Evolutionary conservation across 2,888 invertebrate genomes (phyloP).

Genomic region (Drosophila nr. medialis): DNA sequence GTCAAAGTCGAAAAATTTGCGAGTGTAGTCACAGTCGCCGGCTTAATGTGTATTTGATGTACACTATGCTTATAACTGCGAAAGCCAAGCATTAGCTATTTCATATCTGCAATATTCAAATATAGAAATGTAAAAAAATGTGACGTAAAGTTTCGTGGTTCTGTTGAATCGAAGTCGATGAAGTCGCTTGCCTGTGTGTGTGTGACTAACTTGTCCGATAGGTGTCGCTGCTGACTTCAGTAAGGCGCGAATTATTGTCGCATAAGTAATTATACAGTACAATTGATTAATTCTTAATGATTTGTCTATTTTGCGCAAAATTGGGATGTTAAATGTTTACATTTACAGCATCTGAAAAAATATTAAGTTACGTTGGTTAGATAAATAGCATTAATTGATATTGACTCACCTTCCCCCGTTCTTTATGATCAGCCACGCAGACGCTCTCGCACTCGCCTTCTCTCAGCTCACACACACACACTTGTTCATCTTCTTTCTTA

Average conservation of each 20-base stretch:
- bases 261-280: no score
- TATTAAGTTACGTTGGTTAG: neutral
- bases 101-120: neutral
- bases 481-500: slow-evolving; percentile 23
- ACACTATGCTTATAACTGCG: neutral
- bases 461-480: neutral
- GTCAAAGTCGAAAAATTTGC: neutral
- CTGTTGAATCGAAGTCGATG: neutral
- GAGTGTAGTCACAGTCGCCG: neutral
- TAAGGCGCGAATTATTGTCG: no score
- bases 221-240: neutral
- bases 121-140: neutral
- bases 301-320: neutral
- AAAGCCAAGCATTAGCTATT: neutral
- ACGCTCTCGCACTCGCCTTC: neutral
- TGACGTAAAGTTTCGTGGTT: neutral
- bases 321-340: neutral
- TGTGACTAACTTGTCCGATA: neutral
- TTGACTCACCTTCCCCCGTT: neutral
- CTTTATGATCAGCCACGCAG: neutral
- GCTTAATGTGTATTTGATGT: neutral
- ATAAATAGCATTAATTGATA: neutral
- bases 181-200: neutral
- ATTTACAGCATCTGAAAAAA: neutral
- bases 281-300: neutral